Evolutionary conservation across 2,797 vertebrate genomes (phyloP), one percentile per base, ranked within the genome.

Genomic region (Phaenicophaeus curvirostris): DNA sequence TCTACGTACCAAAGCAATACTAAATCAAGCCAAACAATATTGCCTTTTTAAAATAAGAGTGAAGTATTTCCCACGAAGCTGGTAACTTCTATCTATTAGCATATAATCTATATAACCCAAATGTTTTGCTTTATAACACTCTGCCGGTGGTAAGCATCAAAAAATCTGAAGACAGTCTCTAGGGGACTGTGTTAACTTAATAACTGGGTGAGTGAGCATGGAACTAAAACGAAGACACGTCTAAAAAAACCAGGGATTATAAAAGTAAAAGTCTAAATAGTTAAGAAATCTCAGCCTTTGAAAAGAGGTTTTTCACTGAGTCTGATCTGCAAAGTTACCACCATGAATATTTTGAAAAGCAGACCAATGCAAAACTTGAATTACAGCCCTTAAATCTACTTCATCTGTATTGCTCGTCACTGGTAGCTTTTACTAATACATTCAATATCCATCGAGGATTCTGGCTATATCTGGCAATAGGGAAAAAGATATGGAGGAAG

Each of bases 61-160:
- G 74, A 96, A 94, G 37, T 76, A 95, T 96, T 98, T 98, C 96
- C 97, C 96, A 97, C 33, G 44, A 92, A 97, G 87, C 76, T 90
- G 89, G 83, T 96, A 95, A 94, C 91, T 94, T 96, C 69, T 96
- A 79, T 96, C 91, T 97, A 93, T 92, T 91, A 95, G 88, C 20
- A 93, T 95, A 76, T 82, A 94, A 92, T 90, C 92, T 94, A 48
- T 94, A 77, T 93, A 96, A 91, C 84, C 79, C 59, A 31, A 87
- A 25, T 71, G 48, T 67, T 94, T 95, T 96, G 66, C 65, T 94
- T 96, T 91, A 87, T 77, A 90, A 50, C 80, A 68, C 30, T 78
- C 53, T 94, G 65, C 76, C 83, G 82, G 83, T 74, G 48, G 59
- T 90, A 92, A 86, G 46, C 39, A 87, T 84, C 31, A 86, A 90